These are phyloP conservation scores for Petaurus breviceps DNA, from an alignment of 2,113 vertebrate species.

Conservation along the genomic window DNA sequence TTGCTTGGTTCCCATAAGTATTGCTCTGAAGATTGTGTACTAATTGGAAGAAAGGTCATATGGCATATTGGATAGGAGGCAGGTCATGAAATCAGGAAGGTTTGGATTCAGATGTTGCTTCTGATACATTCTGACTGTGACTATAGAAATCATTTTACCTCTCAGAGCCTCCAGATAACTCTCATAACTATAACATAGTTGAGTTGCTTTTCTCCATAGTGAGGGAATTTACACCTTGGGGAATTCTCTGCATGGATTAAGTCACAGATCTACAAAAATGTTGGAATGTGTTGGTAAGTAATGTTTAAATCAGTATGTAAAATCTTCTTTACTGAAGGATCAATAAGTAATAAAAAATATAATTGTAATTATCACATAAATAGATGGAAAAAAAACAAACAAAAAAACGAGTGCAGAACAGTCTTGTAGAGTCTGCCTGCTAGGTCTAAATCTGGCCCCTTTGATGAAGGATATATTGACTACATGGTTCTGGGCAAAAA, in stretches of 20 bases:
- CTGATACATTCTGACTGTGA: background rate
- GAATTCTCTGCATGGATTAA: background rate
- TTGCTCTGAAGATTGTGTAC: background rate
- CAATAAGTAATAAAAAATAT: background rate
- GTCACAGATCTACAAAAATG: background rate
- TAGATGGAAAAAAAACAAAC: background rate
- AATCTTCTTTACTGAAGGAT: background rate
- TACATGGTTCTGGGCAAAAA: background rate
- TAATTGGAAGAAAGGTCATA: background rate
- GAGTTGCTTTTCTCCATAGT: background rate
- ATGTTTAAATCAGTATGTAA: background rate
- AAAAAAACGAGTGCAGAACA: background rate
- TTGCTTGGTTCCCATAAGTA: background rate
- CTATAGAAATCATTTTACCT: background rate
- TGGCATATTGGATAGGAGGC: background rate
- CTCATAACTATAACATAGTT: background rate
- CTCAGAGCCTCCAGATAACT: background rate
- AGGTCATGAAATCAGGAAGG: background rate
- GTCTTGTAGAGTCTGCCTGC: background rate
- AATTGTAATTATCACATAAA: background rate
- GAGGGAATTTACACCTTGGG: background rate
- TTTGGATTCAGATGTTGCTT: background rate
- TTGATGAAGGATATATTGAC: background rate
- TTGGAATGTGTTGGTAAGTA: background rate
- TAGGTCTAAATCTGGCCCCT: background rate